Evolutionary conservation across 2,797 vertebrate species (phyloP).

Genomic region (Myripristis murdjan): DNA sequence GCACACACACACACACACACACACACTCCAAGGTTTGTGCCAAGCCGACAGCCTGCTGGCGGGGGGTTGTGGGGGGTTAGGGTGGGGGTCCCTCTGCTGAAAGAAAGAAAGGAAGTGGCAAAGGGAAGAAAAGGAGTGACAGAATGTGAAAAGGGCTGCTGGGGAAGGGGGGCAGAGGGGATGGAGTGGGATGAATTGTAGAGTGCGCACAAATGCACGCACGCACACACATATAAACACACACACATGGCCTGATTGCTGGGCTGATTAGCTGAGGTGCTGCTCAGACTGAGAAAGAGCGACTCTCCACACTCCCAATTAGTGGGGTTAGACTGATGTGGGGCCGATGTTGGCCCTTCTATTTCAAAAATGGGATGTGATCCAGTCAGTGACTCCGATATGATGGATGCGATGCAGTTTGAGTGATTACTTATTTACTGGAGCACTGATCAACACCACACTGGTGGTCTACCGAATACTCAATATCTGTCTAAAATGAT

Average conservation of each 20-base stretch:
- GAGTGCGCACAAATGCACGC: neutral
- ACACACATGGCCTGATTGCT: constrained; percentile 33
- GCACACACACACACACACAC: neutral
- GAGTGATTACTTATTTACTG: no score
- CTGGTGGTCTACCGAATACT: no score
- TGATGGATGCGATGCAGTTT: no score
- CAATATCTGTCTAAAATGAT: no score
- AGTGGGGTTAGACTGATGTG: neutral
- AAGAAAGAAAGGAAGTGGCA: constrained; percentile 47
- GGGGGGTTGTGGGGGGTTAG: constrained; percentile 41
- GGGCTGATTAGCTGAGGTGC: constrained; percentile 56
- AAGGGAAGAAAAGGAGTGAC: constrained; percentile 41
- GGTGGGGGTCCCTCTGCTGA: constrained; percentile 38
- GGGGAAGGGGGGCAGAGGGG: constrained; percentile 1
- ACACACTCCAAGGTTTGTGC: constrained; percentile 33
- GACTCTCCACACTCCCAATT: constrained; percentile 29
- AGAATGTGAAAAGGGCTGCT: constrained; percentile 60
- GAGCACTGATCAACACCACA: no score
- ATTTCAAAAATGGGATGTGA: no score
- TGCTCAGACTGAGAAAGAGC: constrained; percentile 53
- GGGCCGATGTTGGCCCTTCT: no score
- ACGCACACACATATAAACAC: no score
- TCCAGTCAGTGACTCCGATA: no score
- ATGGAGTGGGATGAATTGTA: constrained; percentile 53
- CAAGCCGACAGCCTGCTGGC: constrained; percentile 75